Evolutionary conservation across 2,888 invertebrate species (phyloP).

Genomic region (Timema podura): DNA sequence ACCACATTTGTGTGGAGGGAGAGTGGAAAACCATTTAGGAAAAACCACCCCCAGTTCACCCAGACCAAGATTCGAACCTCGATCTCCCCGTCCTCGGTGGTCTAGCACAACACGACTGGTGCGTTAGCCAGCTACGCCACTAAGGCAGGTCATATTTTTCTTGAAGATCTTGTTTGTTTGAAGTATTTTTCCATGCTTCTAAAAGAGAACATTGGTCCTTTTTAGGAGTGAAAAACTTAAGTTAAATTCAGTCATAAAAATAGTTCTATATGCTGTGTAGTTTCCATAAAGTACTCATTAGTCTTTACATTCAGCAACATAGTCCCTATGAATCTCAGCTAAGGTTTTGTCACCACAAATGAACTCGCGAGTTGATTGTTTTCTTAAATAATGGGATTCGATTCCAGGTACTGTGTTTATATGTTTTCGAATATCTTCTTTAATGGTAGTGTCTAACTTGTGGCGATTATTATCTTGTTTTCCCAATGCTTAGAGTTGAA

Average conservation of each 20-base stretch:
- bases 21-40: too few relatives aligned
- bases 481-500: conserved; percentile 27
- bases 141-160: too few relatives aligned
- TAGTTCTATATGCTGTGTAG: conserved; percentile 12
- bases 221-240: conserved; percentile 15
- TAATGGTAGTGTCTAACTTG: conserved; percentile 24
- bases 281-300: conserved; percentile 1
- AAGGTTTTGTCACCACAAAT: conserved; percentile 37
- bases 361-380: conserved; percentile 33
- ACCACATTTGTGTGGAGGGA: too few relatives aligned
- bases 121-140: too few relatives aligned
- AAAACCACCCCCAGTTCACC: too few relatives aligned
- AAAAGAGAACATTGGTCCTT: conserved; percentile 14
- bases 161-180: conserved; percentile 8
- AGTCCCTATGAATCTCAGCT: conserved; percentile 10
- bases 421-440: conserved; percentile 31
- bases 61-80: too few relatives aligned
- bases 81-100: too few relatives aligned
- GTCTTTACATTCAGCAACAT: conserved; percentile 30
- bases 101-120: too few relatives aligned
- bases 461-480: conserved; percentile 30
- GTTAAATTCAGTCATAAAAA: conserved; percentile 18
- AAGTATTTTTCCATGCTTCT: conserved; percentile 11
- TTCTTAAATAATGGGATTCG: conserved; percentile 35
- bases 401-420: conserved; percentile 36